Evolutionary conservation across 1,140 invertebrate species (phyloP), one percentile per base, ranked within the genome.

Genomic region (Phocides pigmalion): DNA sequence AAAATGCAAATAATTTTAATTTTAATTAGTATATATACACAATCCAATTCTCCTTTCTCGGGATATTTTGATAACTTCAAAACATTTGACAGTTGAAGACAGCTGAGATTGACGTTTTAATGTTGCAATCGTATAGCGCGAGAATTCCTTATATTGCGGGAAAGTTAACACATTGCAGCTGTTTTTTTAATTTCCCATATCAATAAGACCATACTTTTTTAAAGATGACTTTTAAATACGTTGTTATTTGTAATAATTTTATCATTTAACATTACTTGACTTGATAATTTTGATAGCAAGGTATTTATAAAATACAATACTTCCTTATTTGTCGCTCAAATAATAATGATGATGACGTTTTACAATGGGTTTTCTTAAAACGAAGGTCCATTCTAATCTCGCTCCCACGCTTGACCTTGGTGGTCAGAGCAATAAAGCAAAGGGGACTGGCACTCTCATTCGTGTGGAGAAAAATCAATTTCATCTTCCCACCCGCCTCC

Each of bases 401-500:
- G 53, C 56, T 71, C 73, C 73, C 68, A 79, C 76, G 66, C 66
- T 28, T 61, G 64, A 71, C 73, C 68, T 75, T 73, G 70, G 35
- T 51, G 54, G 44, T 39, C 50, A 44, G 41, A 58, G 22, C 42
- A 64, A 64, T 56, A 47, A 39, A 58, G 39, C 25, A 62, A 53
- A 50, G 16, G 19, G 41, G 25, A 61, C 67, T 69, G 65, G 65
- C 69, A 62, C 39, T 66, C 61, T 66, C 56, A 42, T 64, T 47
- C 47, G 56, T 61, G 65, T 53, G 72, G 74, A 80, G 79, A 88
- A 90, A 90, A 90, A 90, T 90, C 87, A 90, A 90, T 90, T 78
- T 79, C 62, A 80, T 81, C 79, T 84, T 81, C 77, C 79, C 79
- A 77, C 79, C 73, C 78, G 76, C 77, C 69, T 83, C 81, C 79